Evolutionary conservation across 2,888 invertebrate species (phyloP), one percentile per base, ranked within the genome.

Genomic region (Coenonympha glycerion): DNA sequence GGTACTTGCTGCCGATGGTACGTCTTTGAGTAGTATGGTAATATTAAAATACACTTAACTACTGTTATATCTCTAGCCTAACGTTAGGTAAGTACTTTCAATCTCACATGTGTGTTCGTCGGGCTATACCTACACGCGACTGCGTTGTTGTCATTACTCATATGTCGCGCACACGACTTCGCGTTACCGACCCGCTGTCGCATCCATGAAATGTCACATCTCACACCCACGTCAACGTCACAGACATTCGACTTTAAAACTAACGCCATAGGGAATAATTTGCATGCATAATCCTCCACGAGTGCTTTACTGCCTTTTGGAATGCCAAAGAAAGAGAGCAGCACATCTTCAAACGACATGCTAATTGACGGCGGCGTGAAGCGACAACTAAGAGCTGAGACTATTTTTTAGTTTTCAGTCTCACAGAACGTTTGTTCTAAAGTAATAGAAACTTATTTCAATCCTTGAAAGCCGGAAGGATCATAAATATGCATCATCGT

Each of bases 61-160:
- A 30, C 49, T 53, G 47, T 52, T 57, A 52, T 57, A 57, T 55
- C 57, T 57, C 42, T 49, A 39, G 47, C 30, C 68, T 80, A 79
- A 71, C 77, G 76, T 83, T 79, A n/a, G n/a, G n/a, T n/a, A n/a
- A n/a, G n/a, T n/a, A 74, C 64, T 66, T 74, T 70, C 74, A 78
- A 78, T 77, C 69, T 69, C 76, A 77, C 81, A 85, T 84, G 79
- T 83, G 83, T 74, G 73, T 75, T 67, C 76, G 71, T 73, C 80
- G 71, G 69, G 59, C 62, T 55, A n/a, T 63, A 75, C 77, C 76
- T 73, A 75, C 70, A 76, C 77, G 75, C 70, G 72, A 67, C 70
- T 75, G 74, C 77, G 76, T 76, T 83, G 81, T 84, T 83, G 82
- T 80, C 84, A 86, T 86, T 85, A 86, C 81, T 87, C 85, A 85